Percentiles rank a stretch among this genome's conserved stretches.
These are phyloP conservation scores for Koerneria pararmatus DNA, from an alignment of 2,888 invertebrate genomes.

Conservation along the genomic window DNA sequence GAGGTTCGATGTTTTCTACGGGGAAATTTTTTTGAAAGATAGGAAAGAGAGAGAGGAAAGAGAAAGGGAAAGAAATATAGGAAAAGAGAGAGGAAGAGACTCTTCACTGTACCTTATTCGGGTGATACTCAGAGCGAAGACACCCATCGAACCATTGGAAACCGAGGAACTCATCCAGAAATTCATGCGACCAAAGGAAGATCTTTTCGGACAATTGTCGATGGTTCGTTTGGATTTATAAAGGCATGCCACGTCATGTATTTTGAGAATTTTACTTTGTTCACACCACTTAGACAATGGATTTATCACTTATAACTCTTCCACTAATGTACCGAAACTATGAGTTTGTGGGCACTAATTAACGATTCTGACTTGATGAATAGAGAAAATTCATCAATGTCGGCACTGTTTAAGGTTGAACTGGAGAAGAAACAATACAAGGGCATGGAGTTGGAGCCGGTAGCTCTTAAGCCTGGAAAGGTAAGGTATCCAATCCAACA, in stretches of 20 bases:
- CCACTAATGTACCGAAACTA: no score
- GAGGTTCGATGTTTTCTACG: conserved; percentile 11
- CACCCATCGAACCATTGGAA: conserved; percentile 56
- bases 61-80: conserved; percentile 10
- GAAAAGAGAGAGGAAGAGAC: not conserved
- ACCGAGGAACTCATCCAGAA: conserved; percentile 58
- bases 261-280: not conserved
- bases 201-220: conserved; percentile 19
- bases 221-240: no score
- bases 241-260: no score
- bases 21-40: not conserved
- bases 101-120: no score
- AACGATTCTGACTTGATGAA: no score
- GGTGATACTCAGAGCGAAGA: conserved; percentile 36
- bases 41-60: conserved; percentile 6
- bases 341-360: no score
- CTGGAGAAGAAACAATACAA: conserved; percentile 45
- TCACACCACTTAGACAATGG: no score
- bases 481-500: not conserved
- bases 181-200: conserved; percentile 48
- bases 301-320: no score
- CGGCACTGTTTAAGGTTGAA: conserved; percentile 44
- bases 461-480: conserved; percentile 52
- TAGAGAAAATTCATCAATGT: no score
- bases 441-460: conserved; percentile 52